Conservation (phyloP, 2,888 invertebrate genomes). For the Seira musarum region DNA sequence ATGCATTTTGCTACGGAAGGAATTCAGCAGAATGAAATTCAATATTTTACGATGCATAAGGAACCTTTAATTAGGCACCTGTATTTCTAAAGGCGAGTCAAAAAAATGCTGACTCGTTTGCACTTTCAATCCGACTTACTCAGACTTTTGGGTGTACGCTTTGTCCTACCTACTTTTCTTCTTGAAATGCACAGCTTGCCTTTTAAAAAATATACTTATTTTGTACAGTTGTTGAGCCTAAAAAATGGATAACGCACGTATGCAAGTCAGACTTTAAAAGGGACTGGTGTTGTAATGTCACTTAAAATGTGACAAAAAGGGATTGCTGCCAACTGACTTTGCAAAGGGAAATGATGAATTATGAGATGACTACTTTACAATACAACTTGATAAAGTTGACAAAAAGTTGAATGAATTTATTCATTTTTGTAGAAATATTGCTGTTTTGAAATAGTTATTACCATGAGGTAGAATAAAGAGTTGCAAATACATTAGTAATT, state of each 20-base stretch:
- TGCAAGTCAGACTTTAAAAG: no score
- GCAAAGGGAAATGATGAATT: constrained; percentile 3
- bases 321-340: constrained; percentile 8
- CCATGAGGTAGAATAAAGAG: no score
- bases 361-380: not conserved
- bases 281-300: constrained; percentile 24
- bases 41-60: not conserved
- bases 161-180: not conserved
- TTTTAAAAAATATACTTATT: not conserved
- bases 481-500: no score
- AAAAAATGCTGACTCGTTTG: not conserved
- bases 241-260: no score
- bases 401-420: not conserved
- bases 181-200: not conserved
- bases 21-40: not conserved
- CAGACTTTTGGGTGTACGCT: not conserved
- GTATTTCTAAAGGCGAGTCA: not conserved
- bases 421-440: no score
- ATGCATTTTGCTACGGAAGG: not conserved
- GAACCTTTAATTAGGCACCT: not conserved
- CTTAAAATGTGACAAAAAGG: constrained; percentile 17
- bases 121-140: no score
- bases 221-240: no score
- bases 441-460: no score
- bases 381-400: not conserved